Conservation (phyloP, 2,113 vertebrate species). For the Empidonax traillii region DNA sequence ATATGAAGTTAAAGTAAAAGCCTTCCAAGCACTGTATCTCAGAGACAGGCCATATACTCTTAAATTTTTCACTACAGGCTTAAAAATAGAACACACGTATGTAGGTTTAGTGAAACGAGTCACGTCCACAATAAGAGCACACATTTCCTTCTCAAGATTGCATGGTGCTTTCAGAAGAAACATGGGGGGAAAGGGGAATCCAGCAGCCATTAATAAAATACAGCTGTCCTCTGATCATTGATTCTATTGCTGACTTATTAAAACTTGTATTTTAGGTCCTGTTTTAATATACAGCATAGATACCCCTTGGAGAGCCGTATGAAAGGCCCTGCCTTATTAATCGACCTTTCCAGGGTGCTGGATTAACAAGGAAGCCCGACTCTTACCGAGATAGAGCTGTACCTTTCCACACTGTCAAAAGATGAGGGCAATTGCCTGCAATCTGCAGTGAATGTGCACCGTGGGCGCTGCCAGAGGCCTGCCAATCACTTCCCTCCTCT, state of each 20-base stretch:
- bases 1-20: conserved; percentile 39
- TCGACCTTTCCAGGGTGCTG: conserved; percentile 37
- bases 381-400: conserved; percentile 76
- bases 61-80: conserved; percentile 66
- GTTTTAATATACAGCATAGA: not conserved
- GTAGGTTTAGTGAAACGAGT: conserved; percentile 68
- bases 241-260: not conserved
- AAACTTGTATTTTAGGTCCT: not conserved
- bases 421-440: conserved; percentile 83
- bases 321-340: not conserved
- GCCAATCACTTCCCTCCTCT: conserved; percentile 76
- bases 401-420: conserved; percentile 77
- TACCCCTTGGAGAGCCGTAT: not conserved
- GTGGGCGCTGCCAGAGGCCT: conserved; percentile 75
- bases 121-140: conserved; percentile 50
- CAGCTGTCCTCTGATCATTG: not conserved
- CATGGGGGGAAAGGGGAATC: not conserved
- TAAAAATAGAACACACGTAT: conserved; percentile 73
- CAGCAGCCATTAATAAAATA: not conserved
- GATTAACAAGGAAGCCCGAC: conserved; percentile 67
- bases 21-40: conserved; percentile 54
- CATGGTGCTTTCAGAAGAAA: not conserved
- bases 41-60: conserved; percentile 43
- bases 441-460: conserved; percentile 75
- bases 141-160: not conserved